phyloP scores from a whole-genome alignment of 2,113 vertebrate species.

The Phalacrocorax carbo region DNA sequence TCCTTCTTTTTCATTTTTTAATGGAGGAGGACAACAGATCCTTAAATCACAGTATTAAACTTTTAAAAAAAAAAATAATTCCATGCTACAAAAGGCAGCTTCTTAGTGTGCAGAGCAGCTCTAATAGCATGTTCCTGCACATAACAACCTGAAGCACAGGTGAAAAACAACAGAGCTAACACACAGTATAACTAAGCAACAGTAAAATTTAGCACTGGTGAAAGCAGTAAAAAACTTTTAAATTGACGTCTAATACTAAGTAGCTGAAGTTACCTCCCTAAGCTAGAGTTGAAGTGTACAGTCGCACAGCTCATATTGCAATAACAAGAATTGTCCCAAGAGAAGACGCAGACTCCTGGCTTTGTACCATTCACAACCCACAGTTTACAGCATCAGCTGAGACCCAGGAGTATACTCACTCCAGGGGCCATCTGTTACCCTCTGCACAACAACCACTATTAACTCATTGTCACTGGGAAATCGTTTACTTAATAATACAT shows the following conservation, averaged over 20 bases:
- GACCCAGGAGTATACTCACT: neutral
- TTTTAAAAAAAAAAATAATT: neutral
- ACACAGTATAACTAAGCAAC: neutral
- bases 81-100: neutral
- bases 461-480: constrained; percentile 12
- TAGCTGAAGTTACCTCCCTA: neutral
- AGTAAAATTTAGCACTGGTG: neutral
- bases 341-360: neutral
- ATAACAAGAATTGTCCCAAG: neutral
- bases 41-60: neutral
- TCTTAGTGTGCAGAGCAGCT: neutral
- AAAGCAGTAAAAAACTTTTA: neutral
- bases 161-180: neutral
- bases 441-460: neutral
- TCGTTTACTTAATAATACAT: neutral
- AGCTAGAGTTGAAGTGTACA: rapidly evolving
- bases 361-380: neutral
- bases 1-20: neutral
- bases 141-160: neutral
- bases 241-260: neutral
- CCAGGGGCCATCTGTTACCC: constrained; percentile 24
- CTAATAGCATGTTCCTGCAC: neutral
- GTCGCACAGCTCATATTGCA: neutral
- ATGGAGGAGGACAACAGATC: neutral
- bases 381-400: neutral